phyloP scores from a whole-genome alignment of 2,888 invertebrate genomes.

The Drosophila limbata region DNA sequence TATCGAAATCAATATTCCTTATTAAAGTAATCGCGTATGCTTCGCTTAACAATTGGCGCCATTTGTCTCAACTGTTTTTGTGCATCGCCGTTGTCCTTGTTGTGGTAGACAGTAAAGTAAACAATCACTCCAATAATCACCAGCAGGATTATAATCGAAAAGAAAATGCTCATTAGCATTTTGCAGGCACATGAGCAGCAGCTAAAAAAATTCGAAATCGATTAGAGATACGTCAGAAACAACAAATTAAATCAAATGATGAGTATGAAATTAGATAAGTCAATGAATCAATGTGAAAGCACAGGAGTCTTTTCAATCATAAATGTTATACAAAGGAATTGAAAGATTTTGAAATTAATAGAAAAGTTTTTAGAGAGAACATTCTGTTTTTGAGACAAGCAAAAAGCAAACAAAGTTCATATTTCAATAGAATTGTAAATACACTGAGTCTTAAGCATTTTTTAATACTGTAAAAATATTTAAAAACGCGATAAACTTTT shows the following conservation, averaged over 20 bases:
- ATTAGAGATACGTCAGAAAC: not conserved
- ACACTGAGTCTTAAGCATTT: not conserved
- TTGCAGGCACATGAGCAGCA: constrained; percentile 83
- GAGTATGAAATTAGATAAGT: not conserved
- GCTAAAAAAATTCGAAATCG: constrained; percentile 59
- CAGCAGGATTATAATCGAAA: constrained; percentile 67
- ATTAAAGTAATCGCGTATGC: constrained; percentile 76
- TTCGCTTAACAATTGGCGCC: constrained; percentile 65
- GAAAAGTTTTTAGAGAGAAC: not conserved
- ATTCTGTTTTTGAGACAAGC: not conserved
- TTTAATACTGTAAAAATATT: not conserved
- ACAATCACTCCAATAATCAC: constrained; percentile 82
- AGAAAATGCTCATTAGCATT: constrained; percentile 75
- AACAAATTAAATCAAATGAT: not conserved
- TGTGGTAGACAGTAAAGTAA: constrained; percentile 80
- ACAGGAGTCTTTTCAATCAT: not conserved
- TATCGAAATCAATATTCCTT: constrained; percentile 53
- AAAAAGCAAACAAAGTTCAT: not conserved
- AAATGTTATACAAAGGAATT: not conserved
- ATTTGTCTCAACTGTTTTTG: constrained; percentile 53
- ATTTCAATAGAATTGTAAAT: not conserved
- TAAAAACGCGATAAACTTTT: not conserved
- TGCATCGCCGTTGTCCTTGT: constrained; percentile 68
- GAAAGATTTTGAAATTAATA: not conserved
- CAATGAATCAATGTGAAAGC: not conserved